phyloP scores from a whole-genome alignment of 2,888 invertebrate genomes.

The Axea sp. region DNA sequence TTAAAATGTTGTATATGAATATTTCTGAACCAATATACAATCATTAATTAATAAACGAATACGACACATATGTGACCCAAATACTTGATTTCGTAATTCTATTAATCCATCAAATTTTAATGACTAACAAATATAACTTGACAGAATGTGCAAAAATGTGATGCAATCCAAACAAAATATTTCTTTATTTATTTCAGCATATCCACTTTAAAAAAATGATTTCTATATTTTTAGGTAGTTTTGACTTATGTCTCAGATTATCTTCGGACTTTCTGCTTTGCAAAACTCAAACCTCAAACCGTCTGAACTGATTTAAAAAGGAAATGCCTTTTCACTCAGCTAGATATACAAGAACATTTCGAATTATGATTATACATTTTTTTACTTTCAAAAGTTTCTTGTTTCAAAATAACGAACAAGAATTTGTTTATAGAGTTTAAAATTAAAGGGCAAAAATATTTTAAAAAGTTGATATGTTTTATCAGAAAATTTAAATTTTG shows the following conservation, averaged over 20 bases:
- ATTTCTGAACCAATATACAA: too few species aligned
- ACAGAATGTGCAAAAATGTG: too few species aligned
- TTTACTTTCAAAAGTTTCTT: conserved; percentile 44
- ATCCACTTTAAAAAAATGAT: conserved; percentile 36
- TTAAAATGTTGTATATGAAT: too few species aligned
- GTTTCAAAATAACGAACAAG: conserved; percentile 36
- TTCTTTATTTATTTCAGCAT: conserved; percentile 15
- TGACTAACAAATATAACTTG: too few species aligned
- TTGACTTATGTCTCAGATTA: conserved; percentile 53
- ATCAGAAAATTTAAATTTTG: too few species aligned
- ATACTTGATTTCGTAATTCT: too few species aligned
- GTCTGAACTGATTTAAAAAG: conserved; percentile 59
- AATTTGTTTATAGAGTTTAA: conserved; percentile 40
- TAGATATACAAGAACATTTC: conserved; percentile 56
- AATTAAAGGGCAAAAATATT: too few species aligned
- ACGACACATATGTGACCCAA: too few species aligned
- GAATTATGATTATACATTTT: conserved; percentile 57
- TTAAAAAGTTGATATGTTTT: too few species aligned
- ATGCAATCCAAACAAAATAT: conserved; percentile 1
- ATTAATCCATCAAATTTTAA: too few species aligned
- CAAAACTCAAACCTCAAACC: conserved; percentile 50
- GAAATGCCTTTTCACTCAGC: conserved; percentile 55
- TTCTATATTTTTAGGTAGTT: conserved; percentile 47
- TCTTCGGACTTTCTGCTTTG: conserved; percentile 51
- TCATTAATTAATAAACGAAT: too few species aligned